phyloP scores from a whole-genome alignment of 2,113 vertebrate genomes.

The crab-eating macaque (Macaca fascicularis) region DNA sequence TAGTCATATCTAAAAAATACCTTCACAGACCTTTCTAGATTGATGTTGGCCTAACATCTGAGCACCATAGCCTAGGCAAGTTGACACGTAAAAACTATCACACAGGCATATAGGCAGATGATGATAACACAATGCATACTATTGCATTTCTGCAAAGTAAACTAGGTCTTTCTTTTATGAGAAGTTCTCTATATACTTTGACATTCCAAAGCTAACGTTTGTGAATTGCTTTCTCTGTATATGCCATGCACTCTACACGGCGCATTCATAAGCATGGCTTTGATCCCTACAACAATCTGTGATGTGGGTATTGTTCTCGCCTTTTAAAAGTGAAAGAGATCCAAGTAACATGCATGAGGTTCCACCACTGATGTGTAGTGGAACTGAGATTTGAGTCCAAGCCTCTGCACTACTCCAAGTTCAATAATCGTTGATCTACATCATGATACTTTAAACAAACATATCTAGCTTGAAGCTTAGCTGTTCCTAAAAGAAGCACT shows the following conservation, averaged over 20 bases:
- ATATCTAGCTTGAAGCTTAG: background rate
- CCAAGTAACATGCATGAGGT: background rate
- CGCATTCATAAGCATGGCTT: background rate
- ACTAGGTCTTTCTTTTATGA: background rate
- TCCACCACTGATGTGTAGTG: background rate
- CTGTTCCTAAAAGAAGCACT: background rate
- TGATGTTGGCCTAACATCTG: background rate
- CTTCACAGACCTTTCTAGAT: background rate
- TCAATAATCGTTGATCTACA: background rate
- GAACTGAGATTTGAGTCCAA: background rate
- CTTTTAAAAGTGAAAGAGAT: background rate
- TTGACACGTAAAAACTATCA: background rate
- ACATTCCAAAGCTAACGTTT: background rate
- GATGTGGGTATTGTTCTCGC: background rate
- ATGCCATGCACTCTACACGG: accelerated
- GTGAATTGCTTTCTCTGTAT: background rate
- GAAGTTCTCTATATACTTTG: background rate
- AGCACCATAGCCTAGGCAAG: background rate
- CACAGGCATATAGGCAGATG: background rate
- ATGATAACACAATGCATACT: background rate
- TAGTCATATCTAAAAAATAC: background rate
- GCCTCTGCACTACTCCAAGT: background rate
- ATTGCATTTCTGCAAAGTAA: background rate
- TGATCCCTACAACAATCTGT: background rate
- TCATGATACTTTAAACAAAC: background rate